Evolutionary conservation across 2,113 vertebrate species (phyloP), one percentile per base, ranked within the genome.

Genomic region (Toxostoma redivivum): DNA sequence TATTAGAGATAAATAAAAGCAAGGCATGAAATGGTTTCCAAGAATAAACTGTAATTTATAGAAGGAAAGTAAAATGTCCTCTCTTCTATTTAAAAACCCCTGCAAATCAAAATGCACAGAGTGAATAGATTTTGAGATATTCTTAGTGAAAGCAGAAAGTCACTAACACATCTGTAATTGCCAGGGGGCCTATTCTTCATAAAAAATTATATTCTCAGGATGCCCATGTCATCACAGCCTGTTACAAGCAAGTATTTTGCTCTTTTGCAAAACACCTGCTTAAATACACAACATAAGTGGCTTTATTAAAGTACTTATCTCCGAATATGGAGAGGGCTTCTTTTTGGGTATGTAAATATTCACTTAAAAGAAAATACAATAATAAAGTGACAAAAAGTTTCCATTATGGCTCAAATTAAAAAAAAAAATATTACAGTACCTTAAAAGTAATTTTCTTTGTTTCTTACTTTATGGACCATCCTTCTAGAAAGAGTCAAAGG

Each of bases 271-370:
- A 98, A 96, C 93, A 97, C 95, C 92, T 95, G 79, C 97, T 92
- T 96, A 96, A 97, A 94, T 93, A 93, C 80, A 85, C 61, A 88
- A 67, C 80, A 57, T 88, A 94, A 97, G 94, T 96, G 95, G 91
- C 64, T 97, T 57, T 96, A 96, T 97, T 97, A 95, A 97, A 96
- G 94, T 97, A 94, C 96, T 96, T 95, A 95, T 97, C 95, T 97
- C 84, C 72, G 94, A 97, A 96, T 93, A 95, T 97, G 94, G 70
- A 97, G 93, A 95, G 92, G 86, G 70, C 45, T 97, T 94, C 90
- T 96, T 97, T 97, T 92, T 84, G 80, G 91, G 81, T 92, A 92
- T 95, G 84, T 89, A 98, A 95, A 95, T 95, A 98, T 91, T 96
- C 71, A 95, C 95, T 96, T 98, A 97, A 97, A 98, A 97, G 93